Conservation (phyloP, 2,888 invertebrate genomes). For the Troides helena region DNA sequence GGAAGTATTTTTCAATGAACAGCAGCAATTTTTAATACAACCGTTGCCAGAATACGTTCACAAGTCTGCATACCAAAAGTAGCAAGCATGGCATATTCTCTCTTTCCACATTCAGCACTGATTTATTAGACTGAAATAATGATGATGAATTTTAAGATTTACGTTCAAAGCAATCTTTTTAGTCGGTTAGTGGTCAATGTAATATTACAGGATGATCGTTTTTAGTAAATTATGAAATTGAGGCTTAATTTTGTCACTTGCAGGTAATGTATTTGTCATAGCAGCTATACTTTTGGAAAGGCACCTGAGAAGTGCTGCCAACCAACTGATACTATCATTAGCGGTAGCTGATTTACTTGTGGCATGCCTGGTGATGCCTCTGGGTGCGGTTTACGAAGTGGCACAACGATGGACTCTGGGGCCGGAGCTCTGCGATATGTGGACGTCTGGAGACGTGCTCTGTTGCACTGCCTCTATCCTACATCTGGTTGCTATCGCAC, state of each 20-base stretch:
- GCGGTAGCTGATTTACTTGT: conserved; percentile 96
- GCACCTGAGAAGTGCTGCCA: conserved; percentile 92
- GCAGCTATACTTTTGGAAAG: conserved; percentile 93
- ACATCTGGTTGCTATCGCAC: conserved; percentile 89
- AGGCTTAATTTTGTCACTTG: conserved; percentile 38
- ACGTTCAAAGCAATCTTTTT: too few relatives aligned
- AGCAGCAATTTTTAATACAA: too few relatives aligned
- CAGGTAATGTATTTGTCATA: conserved; percentile 97
- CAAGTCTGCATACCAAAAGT: too few relatives aligned
- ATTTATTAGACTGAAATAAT: too few relatives aligned
- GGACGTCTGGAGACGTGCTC: conserved; percentile 95
- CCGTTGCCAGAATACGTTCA: too few relatives aligned
- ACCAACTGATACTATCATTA: conserved; percentile 93
- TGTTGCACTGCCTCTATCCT: conserved; percentile 93
- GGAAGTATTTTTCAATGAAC: too few relatives aligned
- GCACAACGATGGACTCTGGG: conserved; percentile 91
- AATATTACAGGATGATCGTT: too few relatives aligned
- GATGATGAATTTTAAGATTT: too few relatives aligned
- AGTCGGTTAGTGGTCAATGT: too few relatives aligned
- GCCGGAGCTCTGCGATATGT: conserved; percentile 94
- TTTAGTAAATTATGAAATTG: neutral
- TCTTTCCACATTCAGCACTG: too few relatives aligned
- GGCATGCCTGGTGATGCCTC: conserved; percentile 89
- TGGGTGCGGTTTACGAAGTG: conserved; percentile 88
- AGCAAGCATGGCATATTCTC: too few relatives aligned